Conservation (phyloP, 2,797 vertebrate genomes). For the Podarcis lilfordi region DNA sequence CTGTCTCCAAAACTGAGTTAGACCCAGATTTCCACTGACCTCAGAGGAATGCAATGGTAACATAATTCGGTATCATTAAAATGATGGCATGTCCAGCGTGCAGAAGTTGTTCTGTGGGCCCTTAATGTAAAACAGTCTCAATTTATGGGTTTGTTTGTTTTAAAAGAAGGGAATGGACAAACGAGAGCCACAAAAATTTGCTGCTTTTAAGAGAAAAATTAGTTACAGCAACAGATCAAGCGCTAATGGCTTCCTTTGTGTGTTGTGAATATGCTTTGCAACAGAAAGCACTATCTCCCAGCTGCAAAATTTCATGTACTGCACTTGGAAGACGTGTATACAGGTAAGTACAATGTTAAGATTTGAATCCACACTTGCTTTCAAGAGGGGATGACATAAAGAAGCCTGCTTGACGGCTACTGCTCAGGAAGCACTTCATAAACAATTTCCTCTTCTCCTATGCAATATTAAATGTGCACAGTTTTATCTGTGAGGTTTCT, state of each 20-base stretch:
- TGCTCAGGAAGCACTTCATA: slow-evolving; percentile 6
- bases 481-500: slow-evolving; percentile 48
- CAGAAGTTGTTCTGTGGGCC: neutral
- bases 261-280: slow-evolving; percentile 12
- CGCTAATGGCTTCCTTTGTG: slow-evolving; percentile 20
- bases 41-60: neutral
- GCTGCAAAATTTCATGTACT: slow-evolving; percentile 38
- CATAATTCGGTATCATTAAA: neutral
- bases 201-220: neutral
- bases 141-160: neutral
- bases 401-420: slow-evolving; percentile 8
- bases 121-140: neutral
- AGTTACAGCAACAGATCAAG: neutral
- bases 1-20: no score
- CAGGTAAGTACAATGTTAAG: slow-evolving; percentile 24
- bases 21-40: no score
- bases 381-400: neutral
- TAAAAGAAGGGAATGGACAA: neutral
- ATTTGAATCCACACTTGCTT: neutral
- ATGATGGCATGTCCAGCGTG: neutral
- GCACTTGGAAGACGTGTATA: slow-evolving; percentile 19
- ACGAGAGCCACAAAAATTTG: neutral
- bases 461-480: neutral
- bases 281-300: slow-evolving; percentile 35
- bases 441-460: neutral